phyloP scores from a whole-genome alignment of 2,888 invertebrate species.

The Sesia bembeciformis region DNA sequence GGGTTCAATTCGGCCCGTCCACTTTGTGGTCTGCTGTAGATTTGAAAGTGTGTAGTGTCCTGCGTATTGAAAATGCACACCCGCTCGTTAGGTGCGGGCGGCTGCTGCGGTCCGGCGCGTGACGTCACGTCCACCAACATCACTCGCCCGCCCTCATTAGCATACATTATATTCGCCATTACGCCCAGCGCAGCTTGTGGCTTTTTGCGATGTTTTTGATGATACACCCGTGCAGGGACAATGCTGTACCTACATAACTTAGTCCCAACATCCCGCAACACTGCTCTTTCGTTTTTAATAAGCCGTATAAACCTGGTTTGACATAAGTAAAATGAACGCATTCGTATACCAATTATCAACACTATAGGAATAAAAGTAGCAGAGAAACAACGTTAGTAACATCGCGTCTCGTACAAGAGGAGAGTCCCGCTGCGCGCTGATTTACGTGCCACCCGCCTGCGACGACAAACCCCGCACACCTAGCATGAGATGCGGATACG shows the following conservation, averaged over 20 bases:
- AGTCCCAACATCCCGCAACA: not conserved
- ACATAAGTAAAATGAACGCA: not conserved
- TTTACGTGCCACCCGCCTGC: conserved; percentile 24
- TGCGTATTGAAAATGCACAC: conserved; percentile 60
- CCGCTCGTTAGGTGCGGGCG: conserved; percentile 57
- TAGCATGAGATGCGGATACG: not conserved
- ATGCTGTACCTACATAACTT: not conserved
- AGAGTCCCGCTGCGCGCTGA: conserved; percentile 24
- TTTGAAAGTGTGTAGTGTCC: conserved; percentile 14
- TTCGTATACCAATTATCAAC: not conserved
- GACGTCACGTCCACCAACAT: conserved; percentile 61
- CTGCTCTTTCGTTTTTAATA: not conserved
- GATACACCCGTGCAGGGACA: conserved; percentile 32
- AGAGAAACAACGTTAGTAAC: conserved; percentile 7
- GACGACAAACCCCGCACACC: conserved; percentile 15
- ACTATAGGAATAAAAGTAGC: not conserved
- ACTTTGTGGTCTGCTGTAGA: too few species aligned
- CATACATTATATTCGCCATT: conserved; percentile 71
- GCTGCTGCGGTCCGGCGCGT: conserved; percentile 60
- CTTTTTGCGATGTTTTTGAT: conserved; percentile 57
- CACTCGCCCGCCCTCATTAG: conserved; percentile 62
- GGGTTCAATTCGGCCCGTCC: too few species aligned
- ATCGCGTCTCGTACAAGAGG: conserved; percentile 22
- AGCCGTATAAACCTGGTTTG: too few species aligned
- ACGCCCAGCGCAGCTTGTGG: conserved; percentile 52